These are phyloP conservation scores for Mastomys natalensis DNA, from an alignment of 2,113 vertebrate species.

Conservation along the genomic window DNA sequence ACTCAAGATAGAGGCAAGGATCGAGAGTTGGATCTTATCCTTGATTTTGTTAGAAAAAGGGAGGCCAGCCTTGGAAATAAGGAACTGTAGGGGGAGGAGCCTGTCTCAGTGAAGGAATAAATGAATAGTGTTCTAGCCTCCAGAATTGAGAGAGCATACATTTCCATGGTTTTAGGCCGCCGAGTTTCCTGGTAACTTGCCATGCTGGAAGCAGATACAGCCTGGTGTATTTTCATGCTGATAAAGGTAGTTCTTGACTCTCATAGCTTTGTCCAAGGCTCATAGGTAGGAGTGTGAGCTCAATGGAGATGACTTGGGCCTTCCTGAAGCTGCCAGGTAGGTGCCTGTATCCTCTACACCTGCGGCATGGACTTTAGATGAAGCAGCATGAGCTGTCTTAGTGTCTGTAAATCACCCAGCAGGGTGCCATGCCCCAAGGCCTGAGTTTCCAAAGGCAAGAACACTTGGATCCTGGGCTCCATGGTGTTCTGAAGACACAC, in stretches of 20 bases:
- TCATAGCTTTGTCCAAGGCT: neutral
- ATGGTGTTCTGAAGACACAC: rapidly evolving
- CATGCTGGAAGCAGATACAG: neutral
- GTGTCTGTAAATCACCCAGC: no score
- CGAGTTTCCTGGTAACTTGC: rapidly evolving
- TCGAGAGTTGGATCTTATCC: neutral
- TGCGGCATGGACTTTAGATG: rapidly evolving
- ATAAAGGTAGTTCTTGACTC: neutral
- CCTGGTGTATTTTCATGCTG: neutral
- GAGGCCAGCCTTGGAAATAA: neutral
- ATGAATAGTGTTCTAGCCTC: neutral
- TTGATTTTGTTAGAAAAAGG: neutral
- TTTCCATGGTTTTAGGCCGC: neutral
- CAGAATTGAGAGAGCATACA: rapidly evolving
- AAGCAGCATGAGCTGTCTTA: rapidly evolving
- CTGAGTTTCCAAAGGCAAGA: neutral
- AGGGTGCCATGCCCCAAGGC: neutral
- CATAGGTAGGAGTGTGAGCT: no score
- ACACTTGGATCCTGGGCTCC: neutral
- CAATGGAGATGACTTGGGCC: neutral
- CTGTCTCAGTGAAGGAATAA: neutral
- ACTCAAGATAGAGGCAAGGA: neutral
- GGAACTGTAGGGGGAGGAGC: neutral
- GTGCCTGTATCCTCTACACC: neutral
- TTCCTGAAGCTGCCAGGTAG: neutral